Evolutionary conservation across 2,797 vertebrate genomes (phyloP), one percentile per base, ranked within the genome.

Genomic region (Babyrousa celebensis): DNA sequence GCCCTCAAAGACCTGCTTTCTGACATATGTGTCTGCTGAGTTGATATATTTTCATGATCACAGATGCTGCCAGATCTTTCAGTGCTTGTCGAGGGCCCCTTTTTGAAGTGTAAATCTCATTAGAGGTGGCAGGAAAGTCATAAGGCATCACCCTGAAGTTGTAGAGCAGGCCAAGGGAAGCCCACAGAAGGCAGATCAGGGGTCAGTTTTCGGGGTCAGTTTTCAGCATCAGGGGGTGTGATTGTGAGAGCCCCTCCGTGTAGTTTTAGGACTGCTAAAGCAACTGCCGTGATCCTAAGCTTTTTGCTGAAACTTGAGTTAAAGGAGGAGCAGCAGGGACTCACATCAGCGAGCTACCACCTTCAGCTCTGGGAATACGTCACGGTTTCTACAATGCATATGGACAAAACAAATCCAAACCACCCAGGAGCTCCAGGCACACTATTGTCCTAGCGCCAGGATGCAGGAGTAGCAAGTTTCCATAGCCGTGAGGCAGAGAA

Each of bases 401-500:
- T 6, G 85, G 91, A 94, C 78, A 87, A 89, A 96, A 89, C 82
- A 95, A 86, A 90, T 58, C 58, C 32, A 72, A 87, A 67, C 58
- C 58, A 18, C 54, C 32, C 60, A 63, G 85, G 68, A 60, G 18
- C 67, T 65, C 62, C 54, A 63, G 83, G 71, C 85, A 14, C 2
- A 9, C 77, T 85, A 75, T 91, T 89, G 88, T 95, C 91, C 96
- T 85, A 80, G 72, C 72, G 58, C 48, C 63, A 36, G 40, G 11
- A 88, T 80, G 43, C 21, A 88, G 54, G 86, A 95, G 95, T 96
- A 21, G 2, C 72, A 95, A 78, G 96, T 98, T 96, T 86, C 98
- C 93, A 94, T 97, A 88, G 97, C 93, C 97, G 97, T 68, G 0
- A 91, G 68, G 48, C 93, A 97, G 89, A 25, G 14, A 85, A 96